A percentile compares a stretch with the other conserved stretches of the same genome.
Conservation (phyloP, 2,888 invertebrate species). For the Priocnemis perturbator region DNA sequence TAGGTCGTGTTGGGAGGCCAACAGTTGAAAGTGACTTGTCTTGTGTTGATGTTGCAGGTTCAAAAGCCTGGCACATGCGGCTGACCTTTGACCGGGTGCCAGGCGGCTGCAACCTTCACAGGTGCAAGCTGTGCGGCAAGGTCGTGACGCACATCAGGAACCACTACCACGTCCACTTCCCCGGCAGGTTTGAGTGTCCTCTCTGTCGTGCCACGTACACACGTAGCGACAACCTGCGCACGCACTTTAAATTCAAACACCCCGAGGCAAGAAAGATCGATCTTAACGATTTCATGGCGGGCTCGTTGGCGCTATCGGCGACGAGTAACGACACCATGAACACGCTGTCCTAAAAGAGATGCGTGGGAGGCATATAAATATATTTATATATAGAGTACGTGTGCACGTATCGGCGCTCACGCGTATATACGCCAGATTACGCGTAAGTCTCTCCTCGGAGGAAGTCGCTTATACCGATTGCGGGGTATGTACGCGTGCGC, state of each 20-base stretch:
- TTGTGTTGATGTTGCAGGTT: constrained; percentile 87
- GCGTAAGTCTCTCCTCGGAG: constrained; percentile 1
- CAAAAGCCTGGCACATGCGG: constrained; percentile 96
- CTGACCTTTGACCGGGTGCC: constrained; percentile 95
- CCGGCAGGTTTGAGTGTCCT: constrained; percentile 93
- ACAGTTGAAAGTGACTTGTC: constrained; percentile 75
- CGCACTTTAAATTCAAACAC: constrained; percentile 95
- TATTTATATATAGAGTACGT: constrained; percentile 8
- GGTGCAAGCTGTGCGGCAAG: constrained; percentile 95
- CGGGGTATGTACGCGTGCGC: too few species aligned
- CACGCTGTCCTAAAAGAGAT: constrained; percentile 77
- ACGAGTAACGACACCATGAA: constrained; percentile 75
- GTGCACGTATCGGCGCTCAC: too few species aligned
- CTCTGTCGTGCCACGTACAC: constrained; percentile 94
- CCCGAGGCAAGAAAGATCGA: constrained; percentile 93
- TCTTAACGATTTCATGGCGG: constrained; percentile 79
- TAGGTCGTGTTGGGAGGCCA: constrained; percentile 65
- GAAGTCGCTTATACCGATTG: constrained; percentile 14
- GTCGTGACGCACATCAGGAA: constrained; percentile 96
- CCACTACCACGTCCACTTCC: constrained; percentile 96
- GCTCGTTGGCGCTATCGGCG: constrained; percentile 78
- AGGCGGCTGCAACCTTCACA: constrained; percentile 94
- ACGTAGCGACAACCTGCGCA: constrained; percentile 93
- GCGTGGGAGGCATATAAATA: constrained; percentile 24
- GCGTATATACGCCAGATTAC: too few species aligned